phyloP scores from a whole-genome alignment of 2,113 vertebrate genomes.

The Garra rufa region DNA sequence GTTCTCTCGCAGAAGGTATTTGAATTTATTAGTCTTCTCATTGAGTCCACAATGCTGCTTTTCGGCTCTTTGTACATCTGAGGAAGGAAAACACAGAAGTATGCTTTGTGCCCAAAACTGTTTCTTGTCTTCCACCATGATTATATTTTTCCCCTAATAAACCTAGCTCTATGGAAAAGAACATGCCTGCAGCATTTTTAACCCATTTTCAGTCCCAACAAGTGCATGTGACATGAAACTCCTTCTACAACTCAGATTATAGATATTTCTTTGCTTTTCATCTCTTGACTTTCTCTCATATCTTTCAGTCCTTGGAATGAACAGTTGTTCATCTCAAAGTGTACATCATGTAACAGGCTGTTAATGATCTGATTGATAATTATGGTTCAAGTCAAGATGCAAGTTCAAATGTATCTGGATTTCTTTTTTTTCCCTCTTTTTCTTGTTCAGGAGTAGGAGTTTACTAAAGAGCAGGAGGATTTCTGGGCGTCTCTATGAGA shows the following conservation, averaged over 20 bases:
- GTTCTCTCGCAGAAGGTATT: constrained; percentile 89
- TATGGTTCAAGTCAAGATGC: neutral
- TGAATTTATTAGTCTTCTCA: constrained; percentile 37
- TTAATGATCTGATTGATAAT: neutral
- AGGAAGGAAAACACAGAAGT: neutral
- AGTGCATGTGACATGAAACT: neutral
- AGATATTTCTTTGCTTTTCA: neutral
- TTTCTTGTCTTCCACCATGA: neutral
- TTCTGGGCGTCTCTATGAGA: constrained; percentile 88
- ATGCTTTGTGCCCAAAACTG: neutral
- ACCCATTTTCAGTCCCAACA: constrained; percentile 50
- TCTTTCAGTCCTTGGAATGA: neutral
- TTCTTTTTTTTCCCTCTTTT: neutral
- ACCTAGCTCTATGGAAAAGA: neutral
- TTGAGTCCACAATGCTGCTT: neutral
- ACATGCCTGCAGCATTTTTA: neutral
- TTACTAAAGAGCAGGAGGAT: constrained; percentile 89
- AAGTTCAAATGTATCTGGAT: neutral
- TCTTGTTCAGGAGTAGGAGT: constrained; percentile 84
- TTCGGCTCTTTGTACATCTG: neutral
- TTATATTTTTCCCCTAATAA: constrained; percentile 32
- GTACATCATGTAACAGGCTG: neutral
- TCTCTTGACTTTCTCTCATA: neutral
- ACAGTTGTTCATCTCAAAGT: neutral
- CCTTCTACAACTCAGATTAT: neutral